Evolutionary conservation across 2,113 vertebrate species (phyloP), one percentile per base, ranked within the genome.

Genomic region (Salvelinus fontinalis): DNA sequence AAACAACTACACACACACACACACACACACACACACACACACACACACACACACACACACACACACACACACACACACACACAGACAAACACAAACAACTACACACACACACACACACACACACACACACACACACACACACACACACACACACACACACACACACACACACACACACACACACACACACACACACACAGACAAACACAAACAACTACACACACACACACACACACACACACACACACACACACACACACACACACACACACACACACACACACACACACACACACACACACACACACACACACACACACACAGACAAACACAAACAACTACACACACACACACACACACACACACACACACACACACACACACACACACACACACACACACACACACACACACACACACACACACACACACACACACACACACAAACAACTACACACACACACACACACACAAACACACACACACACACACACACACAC

Each of bases 241-340:
- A 76, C 69, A 48, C 34, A 31, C 68, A 67, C 66, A 78, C 71
- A 70, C 70, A 74, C 79, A 76, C 69, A 74, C 71, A 67, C 65
- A 70, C 79, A 81, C 26, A 69, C 54, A 31, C 16, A 73, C 26
- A 59, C 34, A 71, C 3, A 34, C 5, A 34, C 5, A 5, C 3
- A n/a, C n/a, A n/a, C n/a, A n/a, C n/a, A 34, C 31, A 34, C 27
- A 29, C 27, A 29, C 2, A 49, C 8, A 8, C 6, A 12, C 44
- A 48, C 18, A 75, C 29, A 64, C 8, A 54, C 78, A 24, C 24
- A 24, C n/a, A n/a, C n/a, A n/a, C n/a, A n/a, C n/a, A n/a, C n/a
- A n/a, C n/a, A n/a, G n/a, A n/a, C n/a, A n/a, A n/a, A n/a, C n/a
- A n/a, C n/a, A n/a, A n/a, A n/a, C n/a, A n/a, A n/a, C n/a, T n/a